Percentiles rank a stretch among this genome's conserved stretches.
Evolutionary conservation across 2,113 vertebrate genomes (phyloP).

Genomic region (Cygnus buccinator): DNA sequence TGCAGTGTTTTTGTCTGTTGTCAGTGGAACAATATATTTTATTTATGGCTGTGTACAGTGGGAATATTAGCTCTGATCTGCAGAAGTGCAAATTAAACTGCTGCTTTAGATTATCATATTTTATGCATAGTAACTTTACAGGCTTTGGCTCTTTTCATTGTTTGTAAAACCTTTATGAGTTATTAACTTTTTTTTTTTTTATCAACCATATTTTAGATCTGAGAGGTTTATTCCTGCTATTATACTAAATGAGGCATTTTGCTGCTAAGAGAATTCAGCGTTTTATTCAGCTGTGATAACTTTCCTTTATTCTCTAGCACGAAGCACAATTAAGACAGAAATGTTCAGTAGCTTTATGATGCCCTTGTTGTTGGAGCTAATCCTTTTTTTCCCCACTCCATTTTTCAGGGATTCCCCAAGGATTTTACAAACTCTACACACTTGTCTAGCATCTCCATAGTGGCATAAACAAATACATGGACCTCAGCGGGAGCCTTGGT

Average conservation of each 20-base stretch:
- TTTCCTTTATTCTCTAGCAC: neutral
- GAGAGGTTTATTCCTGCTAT: constrained; percentile 24
- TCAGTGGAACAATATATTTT: neutral
- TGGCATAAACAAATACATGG: neutral
- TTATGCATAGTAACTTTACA: neutral
- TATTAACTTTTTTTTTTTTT: neutral
- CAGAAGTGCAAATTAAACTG: constrained; percentile 21
- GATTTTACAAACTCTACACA: neutral
- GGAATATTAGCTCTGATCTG: constrained; percentile 7
- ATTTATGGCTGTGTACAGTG: neutral
- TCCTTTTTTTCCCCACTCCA: neutral
- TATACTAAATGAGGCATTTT: neutral
- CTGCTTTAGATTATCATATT: constrained; percentile 10
- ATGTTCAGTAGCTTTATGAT: constrained; percentile 14
- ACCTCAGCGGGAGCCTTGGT: neutral
- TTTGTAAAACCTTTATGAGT: neutral
- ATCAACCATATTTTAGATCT: neutral
- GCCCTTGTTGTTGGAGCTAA: neutral
- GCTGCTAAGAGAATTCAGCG: neutral
- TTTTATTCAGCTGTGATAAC: constrained; percentile 31
- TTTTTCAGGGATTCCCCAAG: constrained; percentile 15
- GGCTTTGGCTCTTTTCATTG: neutral
- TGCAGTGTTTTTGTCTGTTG: neutral
- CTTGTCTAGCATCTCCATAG: neutral
- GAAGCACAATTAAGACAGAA: neutral